phyloP scores from a whole-genome alignment of 2,113 vertebrate genomes.

The Chaenocephalus aceratus region DNA sequence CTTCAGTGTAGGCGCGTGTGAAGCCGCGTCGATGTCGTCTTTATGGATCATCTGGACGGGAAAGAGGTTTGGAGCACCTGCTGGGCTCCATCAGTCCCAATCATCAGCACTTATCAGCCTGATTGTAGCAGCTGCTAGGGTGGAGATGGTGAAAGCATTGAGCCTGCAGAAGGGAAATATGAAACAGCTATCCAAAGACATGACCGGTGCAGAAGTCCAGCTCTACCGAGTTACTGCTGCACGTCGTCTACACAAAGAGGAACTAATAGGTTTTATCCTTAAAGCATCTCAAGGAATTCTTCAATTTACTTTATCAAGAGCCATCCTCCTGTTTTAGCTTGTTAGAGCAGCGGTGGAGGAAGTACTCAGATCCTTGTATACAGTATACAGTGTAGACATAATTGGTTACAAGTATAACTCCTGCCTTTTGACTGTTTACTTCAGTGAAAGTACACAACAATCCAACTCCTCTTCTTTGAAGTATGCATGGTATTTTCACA shows the following conservation, averaged over 20 bases:
- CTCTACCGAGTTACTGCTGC: background rate
- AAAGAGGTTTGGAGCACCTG: slow-evolving; percentile 27
- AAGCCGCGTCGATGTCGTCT: slow-evolving; percentile 2
- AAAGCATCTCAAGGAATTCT: background rate
- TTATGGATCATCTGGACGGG: slow-evolving; percentile 6
- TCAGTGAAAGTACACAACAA: too few species aligned
- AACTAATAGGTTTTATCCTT: background rate
- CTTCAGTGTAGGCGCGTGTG: background rate
- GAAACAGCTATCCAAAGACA: background rate
- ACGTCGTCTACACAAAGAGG: background rate
- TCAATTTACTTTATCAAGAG: background rate
- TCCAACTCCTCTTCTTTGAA: too few species aligned
- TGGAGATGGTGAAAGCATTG: background rate
- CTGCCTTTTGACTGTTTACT: too few species aligned
- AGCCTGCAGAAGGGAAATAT: background rate
- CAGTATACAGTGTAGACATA: too few species aligned
- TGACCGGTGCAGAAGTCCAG: background rate
- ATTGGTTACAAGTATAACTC: too few species aligned
- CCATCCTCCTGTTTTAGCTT: too few species aligned
- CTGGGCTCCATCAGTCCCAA: slow-evolving; percentile 26
- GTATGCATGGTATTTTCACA: too few species aligned
- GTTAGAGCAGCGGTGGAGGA: too few species aligned
- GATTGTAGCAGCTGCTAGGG: slow-evolving; percentile 29
- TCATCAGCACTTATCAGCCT: slow-evolving; percentile 31
- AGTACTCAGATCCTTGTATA: too few species aligned